Base-by-base conservation (phyloP, 1,140 invertebrate species). In the Cydia strobilella region DNA sequence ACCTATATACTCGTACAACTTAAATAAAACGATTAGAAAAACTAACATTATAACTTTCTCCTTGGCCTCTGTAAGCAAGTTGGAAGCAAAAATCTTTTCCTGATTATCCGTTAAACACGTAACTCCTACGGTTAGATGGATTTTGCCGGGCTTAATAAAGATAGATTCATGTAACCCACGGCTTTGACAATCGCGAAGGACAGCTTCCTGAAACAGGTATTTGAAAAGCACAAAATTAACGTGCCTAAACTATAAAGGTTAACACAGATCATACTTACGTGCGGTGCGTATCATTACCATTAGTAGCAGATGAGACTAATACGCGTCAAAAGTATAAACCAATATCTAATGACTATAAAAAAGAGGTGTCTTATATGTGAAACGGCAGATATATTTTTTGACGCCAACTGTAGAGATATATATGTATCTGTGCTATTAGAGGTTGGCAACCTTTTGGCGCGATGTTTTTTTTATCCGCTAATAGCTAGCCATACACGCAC, bases 81-180 rank as follows among this genome's bases (percentile, higher is more conserved):
- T 89, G 2, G 90, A 87, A 27, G 82, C 90, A 39, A 79, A 65
- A 45, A 88, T 45, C 80, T 92, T 87, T 85, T 97, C 97, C 74
- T 90, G 86, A 48, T 96, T 94, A 87, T 96, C 95, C 72, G 97
- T 90, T 48, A 98, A 89, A 13, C 94, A 94, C 80, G 97, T 86
- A 2, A 95, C 94, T 35, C 94, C 95, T 65, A 98, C 84, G 0
- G 97, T 98, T n/a, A 98, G 80, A 92, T 98, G 97, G 5, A 98
- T 89, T 91, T 96, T 97, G 9, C 93, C 84, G 1, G 95, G 88
- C 54, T 86, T 94, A 90, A 96, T 96, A 92, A 98, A 98, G 75
- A 97, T 84, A 5, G 88, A 92, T 72, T 95, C 94, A 59, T 95
- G 94, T 45, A 97, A 80, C 2, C 96, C 96, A 87, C 87, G 84